Conservation (phyloP, 2,797 vertebrate genomes). For the Syndactyla subalaris region DNA sequence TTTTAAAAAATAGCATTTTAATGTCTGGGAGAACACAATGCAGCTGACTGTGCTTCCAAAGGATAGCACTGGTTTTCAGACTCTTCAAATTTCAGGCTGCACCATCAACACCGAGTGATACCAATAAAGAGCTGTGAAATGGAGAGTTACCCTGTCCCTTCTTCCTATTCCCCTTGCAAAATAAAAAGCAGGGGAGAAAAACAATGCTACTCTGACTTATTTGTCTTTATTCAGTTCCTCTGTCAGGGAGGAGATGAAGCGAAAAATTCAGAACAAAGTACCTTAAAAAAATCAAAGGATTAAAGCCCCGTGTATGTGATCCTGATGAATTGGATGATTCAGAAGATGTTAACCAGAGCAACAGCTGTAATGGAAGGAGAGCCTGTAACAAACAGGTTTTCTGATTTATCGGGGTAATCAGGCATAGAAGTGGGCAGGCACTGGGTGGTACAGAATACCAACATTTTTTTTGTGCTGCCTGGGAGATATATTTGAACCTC, state of each 20-base stretch:
- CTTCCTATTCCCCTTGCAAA: background rate
- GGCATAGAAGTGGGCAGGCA: slow-evolving; percentile 69
- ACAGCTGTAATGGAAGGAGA: slow-evolving; percentile 70
- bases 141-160: background rate
- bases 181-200: slow-evolving; percentile 31
- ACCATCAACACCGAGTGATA: background rate
- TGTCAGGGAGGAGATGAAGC: slow-evolving; percentile 56
- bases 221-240: slow-evolving; percentile 62
- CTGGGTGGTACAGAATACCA: slow-evolving; percentile 73
- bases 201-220: slow-evolving; percentile 43
- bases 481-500: slow-evolving; percentile 45
- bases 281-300: slow-evolving; percentile 70
- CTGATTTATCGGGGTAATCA: slow-evolving; percentile 73
- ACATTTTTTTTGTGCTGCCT: slow-evolving; percentile 41
- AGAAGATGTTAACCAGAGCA: slow-evolving; percentile 75
- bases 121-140: slow-evolving; percentile 34
- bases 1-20: slow-evolving; percentile 4
- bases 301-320: slow-evolving; percentile 45
- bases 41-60: background rate
- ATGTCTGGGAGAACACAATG: background rate
- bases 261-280: slow-evolving; percentile 70
- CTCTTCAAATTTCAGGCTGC: slow-evolving; percentile 11
- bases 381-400: slow-evolving; percentile 65
- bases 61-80: background rate
- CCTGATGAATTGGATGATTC: slow-evolving; percentile 73